Evolutionary conservation across 2,888 invertebrate genomes (phyloP).

Genomic region (Sminthurides aquaticus): DNA sequence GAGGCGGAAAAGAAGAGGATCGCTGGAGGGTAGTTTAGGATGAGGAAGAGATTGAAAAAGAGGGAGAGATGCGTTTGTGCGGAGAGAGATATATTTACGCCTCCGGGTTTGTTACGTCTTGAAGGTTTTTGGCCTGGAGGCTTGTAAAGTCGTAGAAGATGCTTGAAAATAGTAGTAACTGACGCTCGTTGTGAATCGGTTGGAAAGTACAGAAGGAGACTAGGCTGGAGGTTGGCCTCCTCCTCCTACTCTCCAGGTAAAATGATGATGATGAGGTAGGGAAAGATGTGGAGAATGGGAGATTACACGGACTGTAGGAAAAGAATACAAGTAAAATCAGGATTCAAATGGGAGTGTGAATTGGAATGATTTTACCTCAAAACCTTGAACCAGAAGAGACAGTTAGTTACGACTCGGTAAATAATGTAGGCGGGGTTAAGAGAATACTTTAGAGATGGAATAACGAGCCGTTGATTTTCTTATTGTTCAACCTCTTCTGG

Average conservation of each 20-base stretch:
- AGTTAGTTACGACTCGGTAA: background rate
- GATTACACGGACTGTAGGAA: background rate
- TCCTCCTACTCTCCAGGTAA: background rate
- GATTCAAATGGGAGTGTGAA: background rate
- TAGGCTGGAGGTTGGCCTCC: too few relatives aligned
- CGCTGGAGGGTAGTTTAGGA: too few relatives aligned
- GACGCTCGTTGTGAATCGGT: background rate
- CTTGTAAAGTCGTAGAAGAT: background rate
- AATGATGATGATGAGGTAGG: background rate
- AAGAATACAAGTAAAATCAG: background rate
- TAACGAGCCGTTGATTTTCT: background rate
- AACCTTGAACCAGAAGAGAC: background rate
- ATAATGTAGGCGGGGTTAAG: background rate
- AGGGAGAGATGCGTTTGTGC: background rate
- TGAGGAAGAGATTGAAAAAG: background rate
- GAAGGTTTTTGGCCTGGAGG: background rate
- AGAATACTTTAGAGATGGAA: background rate
- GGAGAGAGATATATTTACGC: background rate
- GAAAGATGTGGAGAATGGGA: background rate
- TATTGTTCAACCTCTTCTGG: background rate
- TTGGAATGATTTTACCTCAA: background rate
- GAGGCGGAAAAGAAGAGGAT: too few relatives aligned
- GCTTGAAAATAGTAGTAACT: too few relatives aligned
- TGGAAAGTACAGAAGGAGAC: background rate
- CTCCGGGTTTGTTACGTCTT: background rate